These are phyloP conservation scores for Drosophila mettleri DNA, from an alignment of 2,888 invertebrate species.

Conservation along the genomic window DNA sequence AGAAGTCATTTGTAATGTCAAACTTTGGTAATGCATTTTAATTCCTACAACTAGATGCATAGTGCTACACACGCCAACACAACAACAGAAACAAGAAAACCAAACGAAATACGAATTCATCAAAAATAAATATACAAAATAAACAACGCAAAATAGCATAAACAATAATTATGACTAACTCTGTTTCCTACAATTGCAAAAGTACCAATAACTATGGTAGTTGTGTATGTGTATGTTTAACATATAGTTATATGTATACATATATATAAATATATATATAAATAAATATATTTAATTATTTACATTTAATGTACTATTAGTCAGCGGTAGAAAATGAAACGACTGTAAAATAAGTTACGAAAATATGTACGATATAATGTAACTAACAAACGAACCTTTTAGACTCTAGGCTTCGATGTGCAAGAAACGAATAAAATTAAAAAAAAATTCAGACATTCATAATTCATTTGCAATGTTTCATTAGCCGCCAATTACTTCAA, in stretches of 20 bases:
- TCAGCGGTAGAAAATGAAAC: slow-evolving; percentile 70
- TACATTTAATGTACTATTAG: slow-evolving; percentile 65
- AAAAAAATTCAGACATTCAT: slow-evolving; percentile 32
- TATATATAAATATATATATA: slow-evolving; percentile 5
- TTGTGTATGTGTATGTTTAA: slow-evolving; percentile 57
- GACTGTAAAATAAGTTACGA: slow-evolving; percentile 76
- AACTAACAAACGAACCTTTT: slow-evolving; percentile 74
- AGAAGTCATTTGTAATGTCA: slow-evolving; percentile 69
- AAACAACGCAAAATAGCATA: slow-evolving; percentile 58
- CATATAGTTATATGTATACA: slow-evolving; percentile 38
- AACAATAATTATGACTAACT: slow-evolving; percentile 76
- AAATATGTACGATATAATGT: slow-evolving; percentile 69
- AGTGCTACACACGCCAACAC: slow-evolving; percentile 35
- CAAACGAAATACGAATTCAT: slow-evolving; percentile 38
- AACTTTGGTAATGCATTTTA: slow-evolving; percentile 77
- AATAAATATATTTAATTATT: slow-evolving; percentile 63
- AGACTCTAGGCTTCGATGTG: slow-evolving; percentile 83
- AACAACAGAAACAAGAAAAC: slow-evolving; percentile 24
- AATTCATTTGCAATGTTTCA: neutral
- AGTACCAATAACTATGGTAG: slow-evolving; percentile 76
- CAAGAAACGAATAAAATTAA: slow-evolving; percentile 81
- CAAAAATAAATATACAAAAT: slow-evolving; percentile 28
- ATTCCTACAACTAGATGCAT: slow-evolving; percentile 66
- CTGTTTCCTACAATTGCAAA: slow-evolving; percentile 76
- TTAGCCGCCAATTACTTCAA: neutral